phyloP scores from a whole-genome alignment of 1,140 invertebrate genomes.

The Eriosoma lanigerum region DNA sequence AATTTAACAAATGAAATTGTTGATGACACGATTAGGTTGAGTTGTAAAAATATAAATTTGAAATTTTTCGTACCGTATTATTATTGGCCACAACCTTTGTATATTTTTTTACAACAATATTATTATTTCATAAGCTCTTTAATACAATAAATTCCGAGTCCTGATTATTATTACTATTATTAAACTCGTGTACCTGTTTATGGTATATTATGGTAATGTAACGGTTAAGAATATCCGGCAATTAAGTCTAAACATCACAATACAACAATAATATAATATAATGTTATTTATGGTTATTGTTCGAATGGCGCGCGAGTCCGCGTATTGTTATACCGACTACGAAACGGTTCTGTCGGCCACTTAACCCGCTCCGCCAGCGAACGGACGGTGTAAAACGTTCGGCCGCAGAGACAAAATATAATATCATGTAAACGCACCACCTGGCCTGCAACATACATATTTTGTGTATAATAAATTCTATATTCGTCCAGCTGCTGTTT shows the following conservation, averaged over 20 bases:
- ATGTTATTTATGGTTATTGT: conserved; percentile 35
- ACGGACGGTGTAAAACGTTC: conserved; percentile 37
- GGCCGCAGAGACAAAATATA: conserved; percentile 49
- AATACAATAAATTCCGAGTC: no score
- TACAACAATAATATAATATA: no score
- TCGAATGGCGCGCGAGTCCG: background rate
- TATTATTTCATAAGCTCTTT: no score
- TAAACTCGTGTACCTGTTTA: no score
- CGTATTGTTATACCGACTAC: background rate
- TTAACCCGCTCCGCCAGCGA: conserved; percentile 41
- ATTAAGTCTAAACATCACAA: conserved; percentile 12
- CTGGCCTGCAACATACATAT: conserved; percentile 5
- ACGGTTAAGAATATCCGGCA: conserved; percentile 44
- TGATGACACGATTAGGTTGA: no score
- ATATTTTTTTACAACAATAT: no score
- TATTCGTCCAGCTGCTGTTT: background rate
- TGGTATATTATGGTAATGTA: background rate
- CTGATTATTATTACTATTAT: no score
- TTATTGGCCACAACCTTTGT: no score
- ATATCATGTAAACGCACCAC: conserved; percentile 47
- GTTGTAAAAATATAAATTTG: no score
- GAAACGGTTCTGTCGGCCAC: conserved; percentile 15
- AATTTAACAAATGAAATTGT: no score
- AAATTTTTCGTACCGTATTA: no score
- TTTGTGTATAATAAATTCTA: no score